A percentile compares a stretch with the other conserved stretches of the same genome.
These are phyloP conservation scores for Aleiodes sp. DNA, from an alignment of 1,140 invertebrate genomes.

Conservation along the genomic window DNA sequence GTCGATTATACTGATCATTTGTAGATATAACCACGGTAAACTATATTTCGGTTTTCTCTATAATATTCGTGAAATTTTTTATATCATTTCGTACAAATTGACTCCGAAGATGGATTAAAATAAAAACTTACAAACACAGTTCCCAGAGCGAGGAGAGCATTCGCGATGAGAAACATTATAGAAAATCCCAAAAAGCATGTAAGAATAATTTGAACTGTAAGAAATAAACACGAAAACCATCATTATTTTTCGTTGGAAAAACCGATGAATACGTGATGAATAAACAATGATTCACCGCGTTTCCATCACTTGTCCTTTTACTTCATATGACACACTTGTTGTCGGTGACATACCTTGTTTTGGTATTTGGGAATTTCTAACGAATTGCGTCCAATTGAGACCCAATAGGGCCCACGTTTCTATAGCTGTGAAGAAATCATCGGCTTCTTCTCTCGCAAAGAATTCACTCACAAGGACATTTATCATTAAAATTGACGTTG, in stretches of 20 bases:
- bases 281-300: not conserved
- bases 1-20: slow-evolving; percentile 58
- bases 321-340: slow-evolving; percentile 34
- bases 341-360: slow-evolving; percentile 47
- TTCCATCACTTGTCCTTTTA: not conserved
- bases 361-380: slow-evolving; percentile 45
- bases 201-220: slow-evolving; percentile 50
- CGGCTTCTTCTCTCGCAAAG: slow-evolving; percentile 46
- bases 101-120: too few species aligned
- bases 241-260: not conserved
- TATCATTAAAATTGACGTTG: slow-evolving; percentile 57
- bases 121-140: slow-evolving; percentile 52
- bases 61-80: slow-evolving; percentile 36
- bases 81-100: too few species aligned
- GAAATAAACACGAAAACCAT: slow-evolving; percentile 25
- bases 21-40: slow-evolving; percentile 60
- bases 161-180: slow-evolving; percentile 47
- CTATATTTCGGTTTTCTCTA: slow-evolving; percentile 55
- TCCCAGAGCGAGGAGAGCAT: slow-evolving; percentile 52
- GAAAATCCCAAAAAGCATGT: slow-evolving; percentile 50
- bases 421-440: slow-evolving; percentile 49
- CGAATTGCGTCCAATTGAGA: slow-evolving; percentile 55
- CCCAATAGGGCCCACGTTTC: slow-evolving; percentile 55
- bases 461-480: slow-evolving; percentile 57
- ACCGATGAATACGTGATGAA: slow-evolving; percentile 11